phyloP scores from a whole-genome alignment of 2,888 invertebrate genomes.

The Ornithoptera alexandrae region DNA sequence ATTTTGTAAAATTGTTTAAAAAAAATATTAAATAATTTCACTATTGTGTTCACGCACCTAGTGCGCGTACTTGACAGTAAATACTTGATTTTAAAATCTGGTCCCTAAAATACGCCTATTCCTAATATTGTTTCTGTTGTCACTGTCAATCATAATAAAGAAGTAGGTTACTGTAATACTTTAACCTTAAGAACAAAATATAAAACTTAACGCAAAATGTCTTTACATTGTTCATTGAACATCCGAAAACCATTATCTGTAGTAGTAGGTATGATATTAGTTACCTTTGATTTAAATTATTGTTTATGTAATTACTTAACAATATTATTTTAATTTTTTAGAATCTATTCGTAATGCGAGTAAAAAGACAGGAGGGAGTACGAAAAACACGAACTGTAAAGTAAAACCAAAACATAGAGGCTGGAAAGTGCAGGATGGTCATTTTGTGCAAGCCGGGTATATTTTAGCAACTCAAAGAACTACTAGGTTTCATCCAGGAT shows the following conservation, averaged over 20 bases:
- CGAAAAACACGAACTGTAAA: constrained; percentile 83
- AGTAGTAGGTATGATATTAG: constrained; percentile 19
- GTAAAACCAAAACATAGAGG: constrained; percentile 88
- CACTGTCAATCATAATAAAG: too few species aligned
- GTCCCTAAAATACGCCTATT: too few species aligned
- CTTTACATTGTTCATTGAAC: constrained; percentile 4
- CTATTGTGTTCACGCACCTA: too few species aligned
- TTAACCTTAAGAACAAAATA: too few species aligned
- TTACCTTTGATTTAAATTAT: constrained; percentile 21
- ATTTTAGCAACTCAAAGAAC: constrained; percentile 85
- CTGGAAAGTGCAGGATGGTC: constrained; percentile 87
- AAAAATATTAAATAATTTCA: too few species aligned
- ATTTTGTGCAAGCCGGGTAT: constrained; percentile 82
- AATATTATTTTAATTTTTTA: constrained; percentile 41
- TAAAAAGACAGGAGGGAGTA: constrained; percentile 87
- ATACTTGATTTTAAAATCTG: too few species aligned
- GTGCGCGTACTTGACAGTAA: too few species aligned
- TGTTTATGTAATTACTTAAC: constrained; percentile 9
- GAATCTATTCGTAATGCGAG: constrained; percentile 81
- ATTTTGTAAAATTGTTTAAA: too few species aligned
- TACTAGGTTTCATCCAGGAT: constrained; percentile 88
- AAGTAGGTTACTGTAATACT: too few species aligned
- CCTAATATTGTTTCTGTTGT: too few species aligned
- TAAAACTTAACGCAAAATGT: constrained; percentile 9
- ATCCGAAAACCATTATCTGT: constrained; percentile 34